Evolutionary conservation across 2,888 invertebrate genomes (phyloP).

Genomic region (Sympetrum striolatum): DNA sequence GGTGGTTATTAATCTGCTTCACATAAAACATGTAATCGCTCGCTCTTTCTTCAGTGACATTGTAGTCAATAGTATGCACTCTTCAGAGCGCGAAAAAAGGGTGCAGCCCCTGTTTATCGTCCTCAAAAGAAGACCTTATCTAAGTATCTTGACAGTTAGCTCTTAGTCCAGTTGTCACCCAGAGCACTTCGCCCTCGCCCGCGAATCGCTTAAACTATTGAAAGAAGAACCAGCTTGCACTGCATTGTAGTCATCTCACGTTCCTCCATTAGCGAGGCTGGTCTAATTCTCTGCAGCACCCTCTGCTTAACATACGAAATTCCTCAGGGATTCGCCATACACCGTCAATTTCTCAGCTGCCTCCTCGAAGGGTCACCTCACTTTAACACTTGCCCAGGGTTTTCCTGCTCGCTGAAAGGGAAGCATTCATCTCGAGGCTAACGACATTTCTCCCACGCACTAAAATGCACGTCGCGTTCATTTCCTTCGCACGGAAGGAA

Average conservation of each 20-base stretch:
- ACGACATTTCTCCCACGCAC: background rate
- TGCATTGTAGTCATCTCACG: background rate
- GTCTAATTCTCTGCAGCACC: background rate
- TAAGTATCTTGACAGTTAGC: no score
- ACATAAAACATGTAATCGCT: no score
- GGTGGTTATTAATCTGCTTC: no score
- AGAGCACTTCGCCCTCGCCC: background rate
- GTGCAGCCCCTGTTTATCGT: no score
- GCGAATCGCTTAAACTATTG: background rate
- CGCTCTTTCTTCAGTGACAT: no score
- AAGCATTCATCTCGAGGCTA: background rate
- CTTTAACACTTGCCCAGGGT: background rate
- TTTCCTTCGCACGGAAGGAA: no score
- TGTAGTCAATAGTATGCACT: no score
- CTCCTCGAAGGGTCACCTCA: background rate
- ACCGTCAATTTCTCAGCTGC: background rate
- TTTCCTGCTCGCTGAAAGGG: background rate
- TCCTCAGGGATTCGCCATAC: background rate
- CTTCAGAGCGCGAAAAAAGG: no score
- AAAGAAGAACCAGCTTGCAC: background rate
- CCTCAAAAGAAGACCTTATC: no score
- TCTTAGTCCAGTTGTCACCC: background rate
- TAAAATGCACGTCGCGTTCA: no score
- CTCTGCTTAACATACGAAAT: background rate
- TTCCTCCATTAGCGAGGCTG: background rate